Percentiles rank a stretch among this genome's conserved stretches.
Conservation (phyloP, 2,797 vertebrate species). For the Rhodeus uyekii region DNA sequence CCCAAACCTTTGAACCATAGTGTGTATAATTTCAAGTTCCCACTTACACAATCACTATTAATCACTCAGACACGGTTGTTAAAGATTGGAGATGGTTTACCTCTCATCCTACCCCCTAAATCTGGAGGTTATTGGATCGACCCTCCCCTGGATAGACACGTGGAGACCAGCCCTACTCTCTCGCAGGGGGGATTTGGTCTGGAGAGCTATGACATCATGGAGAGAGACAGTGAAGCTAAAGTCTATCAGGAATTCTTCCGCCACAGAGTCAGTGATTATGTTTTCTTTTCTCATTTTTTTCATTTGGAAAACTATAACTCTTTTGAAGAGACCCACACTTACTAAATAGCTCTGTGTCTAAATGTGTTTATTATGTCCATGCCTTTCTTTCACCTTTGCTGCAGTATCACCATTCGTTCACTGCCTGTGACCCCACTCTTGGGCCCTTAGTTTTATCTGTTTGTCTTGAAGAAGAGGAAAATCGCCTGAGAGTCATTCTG, state of each 20-base stretch:
- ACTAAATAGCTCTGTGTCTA: background rate
- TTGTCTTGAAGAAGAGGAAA: slow-evolving; percentile 80
- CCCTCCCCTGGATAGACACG: slow-evolving; percentile 71
- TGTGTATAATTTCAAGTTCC: slow-evolving; percentile 31
- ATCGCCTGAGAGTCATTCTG: slow-evolving; percentile 75
- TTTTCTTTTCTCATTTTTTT: background rate
- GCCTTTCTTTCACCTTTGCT: slow-evolving; percentile 3
- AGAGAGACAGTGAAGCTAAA: slow-evolving; percentile 78
- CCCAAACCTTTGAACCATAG: background rate
- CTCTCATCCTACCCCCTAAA: slow-evolving; percentile 76
- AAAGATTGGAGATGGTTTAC: slow-evolving; percentile 74
- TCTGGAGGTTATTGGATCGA: slow-evolving; percentile 80
- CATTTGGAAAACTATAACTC: background rate
- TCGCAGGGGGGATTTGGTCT: slow-evolving; percentile 59
- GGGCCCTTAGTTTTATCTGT: slow-evolving; percentile 80
- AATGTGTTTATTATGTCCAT: background rate
- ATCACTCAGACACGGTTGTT: slow-evolving; percentile 71
- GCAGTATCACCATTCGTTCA: slow-evolving; percentile 81
- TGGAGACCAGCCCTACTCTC: slow-evolving; percentile 71
- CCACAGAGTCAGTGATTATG: slow-evolving; percentile 64
- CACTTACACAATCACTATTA: background rate
- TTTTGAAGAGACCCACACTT: background rate
- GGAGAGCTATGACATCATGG: slow-evolving; percentile 78
- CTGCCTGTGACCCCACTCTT: slow-evolving; percentile 70
- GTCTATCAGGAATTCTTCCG: slow-evolving; percentile 75